Evolutionary conservation across 2,113 vertebrate species (phyloP), one percentile per base, ranked within the genome.

Genomic region (Ramphastos sulfuratus): DNA sequence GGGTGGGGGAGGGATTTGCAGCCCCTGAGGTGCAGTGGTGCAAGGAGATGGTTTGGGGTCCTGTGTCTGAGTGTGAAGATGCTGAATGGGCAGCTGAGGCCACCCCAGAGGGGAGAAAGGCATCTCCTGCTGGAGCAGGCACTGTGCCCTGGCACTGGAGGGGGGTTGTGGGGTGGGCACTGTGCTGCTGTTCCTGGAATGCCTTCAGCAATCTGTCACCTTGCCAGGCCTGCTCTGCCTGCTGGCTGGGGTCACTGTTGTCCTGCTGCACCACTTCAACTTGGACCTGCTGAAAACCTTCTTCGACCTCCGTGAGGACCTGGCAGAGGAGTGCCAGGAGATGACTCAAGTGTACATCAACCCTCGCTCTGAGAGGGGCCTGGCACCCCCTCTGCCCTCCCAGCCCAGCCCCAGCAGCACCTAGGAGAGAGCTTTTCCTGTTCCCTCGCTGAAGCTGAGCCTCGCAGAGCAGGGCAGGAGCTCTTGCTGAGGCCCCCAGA

Each of bases 141-240:
- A 6, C 48, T 44, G 19, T 80, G 9, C 5, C 74, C 39, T 63
- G 64, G 4, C 19, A 9, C 56, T 12, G 5, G 7, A 55, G 52
- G 15, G 85, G 39, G 39, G 31, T 8, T 33, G 19, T 39, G 7
- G 50, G 82, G 10, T 88, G 30, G 60, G n/a, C 24, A 42, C 37
- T 4, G 9, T 55, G 24, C 60, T 80, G 42, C 21, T 35, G 35
- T 65, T 70, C n/a, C 17, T 28, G 52, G 19, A 52, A 20, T 1
- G 5, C 21, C 72, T 8, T 21, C n/a, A 76, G 60, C 64, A 4
- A 17, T 5, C 5, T 0, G 0, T 44, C 54, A 71, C 27, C 39
- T 94, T 94, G 92, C 48, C 96, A 99, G 99, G 98, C 70, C 48
- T 98, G 83, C 95, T 99, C 80, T 99, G 99, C 90, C 88, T 97